A percentile compares a stretch with the other conserved stretches of the same genome.
Evolutionary conservation across 2,888 invertebrate species (phyloP).

Genomic region (Drosophila nr. perissopoda): DNA sequence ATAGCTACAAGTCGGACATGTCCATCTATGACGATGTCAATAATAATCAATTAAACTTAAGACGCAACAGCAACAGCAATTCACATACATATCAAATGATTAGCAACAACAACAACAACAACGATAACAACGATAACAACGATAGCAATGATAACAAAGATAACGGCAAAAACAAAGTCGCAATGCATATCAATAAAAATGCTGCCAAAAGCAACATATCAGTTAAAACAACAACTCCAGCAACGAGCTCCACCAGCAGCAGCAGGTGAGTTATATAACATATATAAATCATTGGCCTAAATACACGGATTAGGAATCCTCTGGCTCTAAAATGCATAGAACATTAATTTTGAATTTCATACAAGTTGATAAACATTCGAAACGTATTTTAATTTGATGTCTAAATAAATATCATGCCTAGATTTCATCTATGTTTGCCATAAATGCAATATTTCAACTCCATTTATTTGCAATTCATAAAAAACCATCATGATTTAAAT

Average conservation of each 20-base stretch:
- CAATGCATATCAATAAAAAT: conserved; percentile 62
- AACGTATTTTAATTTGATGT: neutral
- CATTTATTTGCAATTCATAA: neutral
- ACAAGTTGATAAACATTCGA: neutral
- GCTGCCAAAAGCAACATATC: conserved; percentile 56
- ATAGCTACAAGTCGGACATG: conserved; percentile 82
- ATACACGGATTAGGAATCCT: neutral
- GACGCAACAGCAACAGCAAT: conserved; percentile 74
- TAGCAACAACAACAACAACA: conserved; percentile 40
- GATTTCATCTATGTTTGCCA: neutral
- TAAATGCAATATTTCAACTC: neutral
- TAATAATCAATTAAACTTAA: conserved; percentile 85
- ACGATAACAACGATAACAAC: conserved; percentile 40
- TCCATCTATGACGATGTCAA: conserved; percentile 85
- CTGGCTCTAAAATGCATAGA: neutral
- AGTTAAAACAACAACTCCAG: conserved; percentile 31
- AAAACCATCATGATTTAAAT: neutral
- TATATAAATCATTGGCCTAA: neutral
- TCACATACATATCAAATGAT: conserved; percentile 80
- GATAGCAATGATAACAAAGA: conserved; percentile 37
- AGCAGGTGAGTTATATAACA: conserved; percentile 33
- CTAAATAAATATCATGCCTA: neutral
- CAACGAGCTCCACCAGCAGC: conserved; percentile 32
- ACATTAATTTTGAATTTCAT: neutral
- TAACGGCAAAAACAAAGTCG: conserved; percentile 33